Evolutionary conservation across 1,140 invertebrate genomes (phyloP).

Genomic region (Orchestia grillus): DNA sequence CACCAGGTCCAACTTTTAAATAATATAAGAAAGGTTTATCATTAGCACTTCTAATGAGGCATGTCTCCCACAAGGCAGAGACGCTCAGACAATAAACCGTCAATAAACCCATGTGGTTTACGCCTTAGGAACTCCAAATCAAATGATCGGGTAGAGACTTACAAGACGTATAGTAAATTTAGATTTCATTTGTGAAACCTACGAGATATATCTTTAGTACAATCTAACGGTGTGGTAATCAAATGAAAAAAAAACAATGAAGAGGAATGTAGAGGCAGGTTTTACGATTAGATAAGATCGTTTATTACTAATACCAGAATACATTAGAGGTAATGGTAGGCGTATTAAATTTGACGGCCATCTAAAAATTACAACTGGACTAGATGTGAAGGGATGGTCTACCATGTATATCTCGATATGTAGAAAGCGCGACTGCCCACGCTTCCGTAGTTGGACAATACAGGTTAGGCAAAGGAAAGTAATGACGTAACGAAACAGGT

Average conservation of each 20-base stretch:
- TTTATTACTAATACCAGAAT: neutral
- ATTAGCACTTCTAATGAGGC: neutral
- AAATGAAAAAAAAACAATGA: neutral
- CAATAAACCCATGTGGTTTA: neutral
- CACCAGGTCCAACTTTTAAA: neutral
- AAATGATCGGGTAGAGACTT: neutral
- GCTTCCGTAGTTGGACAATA: no score
- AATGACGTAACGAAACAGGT: no score
- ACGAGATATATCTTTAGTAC: neutral
- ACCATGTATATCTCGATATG: no score
- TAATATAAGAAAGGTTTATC: neutral
- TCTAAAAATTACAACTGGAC: no score
- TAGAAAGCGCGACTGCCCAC: no score
- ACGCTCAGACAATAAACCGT: neutral
- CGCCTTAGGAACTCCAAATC: neutral
- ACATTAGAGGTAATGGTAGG: no score
- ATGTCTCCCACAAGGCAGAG: neutral
- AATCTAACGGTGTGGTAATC: neutral
- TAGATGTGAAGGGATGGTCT: no score
- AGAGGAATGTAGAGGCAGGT: neutral
- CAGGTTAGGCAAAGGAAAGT: no score
- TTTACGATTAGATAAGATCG: neutral
- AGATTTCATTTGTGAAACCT: neutral
- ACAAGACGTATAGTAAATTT: neutral
- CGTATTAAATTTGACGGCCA: no score